Conservation (phyloP, 2,888 invertebrate species). For the Incurvaria masculella region DNA sequence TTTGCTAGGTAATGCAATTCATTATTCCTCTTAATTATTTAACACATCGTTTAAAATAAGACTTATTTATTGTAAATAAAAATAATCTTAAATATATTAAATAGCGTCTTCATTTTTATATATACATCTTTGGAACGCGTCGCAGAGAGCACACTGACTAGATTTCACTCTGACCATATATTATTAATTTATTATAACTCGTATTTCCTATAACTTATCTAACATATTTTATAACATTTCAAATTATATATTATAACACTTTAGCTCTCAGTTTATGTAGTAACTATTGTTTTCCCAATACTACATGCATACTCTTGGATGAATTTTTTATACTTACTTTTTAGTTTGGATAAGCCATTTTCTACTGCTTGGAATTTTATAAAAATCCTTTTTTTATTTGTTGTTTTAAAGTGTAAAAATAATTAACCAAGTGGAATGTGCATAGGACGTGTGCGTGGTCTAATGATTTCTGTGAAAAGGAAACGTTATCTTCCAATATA, state of each 20-base stretch:
- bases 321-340: not conserved
- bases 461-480: too few relatives aligned
- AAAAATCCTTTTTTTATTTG: slow-evolving; percentile 9
- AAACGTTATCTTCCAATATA: slow-evolving; percentile 6
- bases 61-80: too few relatives aligned
- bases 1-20: too few relatives aligned
- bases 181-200: slow-evolving; percentile 13
- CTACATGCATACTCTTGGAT: slow-evolving; percentile 14
- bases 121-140: slow-evolving; percentile 55
- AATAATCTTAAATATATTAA: not conserved
- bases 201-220: slow-evolving; percentile 17
- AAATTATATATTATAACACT: slow-evolving; percentile 4
- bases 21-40: too few relatives aligned
- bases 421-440: too few relatives aligned
- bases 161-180: slow-evolving; percentile 37
- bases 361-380: slow-evolving; percentile 13
- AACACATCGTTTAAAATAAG: too few relatives aligned
- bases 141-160: slow-evolving; percentile 52
- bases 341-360: not conserved
- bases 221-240: slow-evolving; percentile 9
- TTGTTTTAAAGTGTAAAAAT: too few relatives aligned
- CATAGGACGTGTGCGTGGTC: too few relatives aligned
- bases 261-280: slow-evolving; percentile 3
- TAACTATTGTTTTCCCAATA: slow-evolving; percentile 4
- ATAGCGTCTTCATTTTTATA: slow-evolving; percentile 37